Conservation (phyloP, 2,888 invertebrate species). For the Aleiodes leptofemur region DNA sequence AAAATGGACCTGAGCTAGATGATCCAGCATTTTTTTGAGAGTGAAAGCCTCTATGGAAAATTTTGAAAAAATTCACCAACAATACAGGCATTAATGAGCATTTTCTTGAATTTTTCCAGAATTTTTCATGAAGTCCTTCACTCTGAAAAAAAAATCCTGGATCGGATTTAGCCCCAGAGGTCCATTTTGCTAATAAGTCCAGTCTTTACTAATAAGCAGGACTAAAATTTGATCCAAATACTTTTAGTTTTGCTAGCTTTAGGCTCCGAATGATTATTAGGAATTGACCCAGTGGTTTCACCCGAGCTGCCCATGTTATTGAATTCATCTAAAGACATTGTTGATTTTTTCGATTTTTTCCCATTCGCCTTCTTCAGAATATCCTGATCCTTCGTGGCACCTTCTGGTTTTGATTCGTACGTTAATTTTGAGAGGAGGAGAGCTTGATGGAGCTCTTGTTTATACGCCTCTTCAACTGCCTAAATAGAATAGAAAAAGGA, state of each 20-base stretch:
- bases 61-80: too few species aligned
- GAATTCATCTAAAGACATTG: slow-evolving; percentile 86
- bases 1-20: too few species aligned
- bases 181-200: too few species aligned
- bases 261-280: slow-evolving; percentile 43
- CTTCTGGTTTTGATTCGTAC: slow-evolving; percentile 69
- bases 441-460: slow-evolving; percentile 80
- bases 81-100: too few species aligned
- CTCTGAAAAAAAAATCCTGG: too few species aligned
- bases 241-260: slow-evolving; percentile 62
- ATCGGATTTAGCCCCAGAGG: too few species aligned
- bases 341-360: slow-evolving; percentile 82
- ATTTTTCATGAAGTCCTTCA: too few species aligned
- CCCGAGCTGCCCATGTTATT: slow-evolving; percentile 78
- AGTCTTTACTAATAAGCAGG: not conserved
- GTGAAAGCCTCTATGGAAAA: too few species aligned
- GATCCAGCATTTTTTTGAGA: too few species aligned
- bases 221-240: slow-evolving; percentile 50
- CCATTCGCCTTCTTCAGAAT: slow-evolving; percentile 74
- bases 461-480: slow-evolving; percentile 74
- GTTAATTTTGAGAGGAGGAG: slow-evolving; percentile 85
- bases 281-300: slow-evolving; percentile 60
- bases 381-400: slow-evolving; percentile 76
- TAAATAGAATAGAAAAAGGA: slow-evolving; percentile 48
- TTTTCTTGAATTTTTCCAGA: too few species aligned